Conservation (phyloP, 2,113 vertebrate species). For the Pseudopodoces humilis region DNA sequence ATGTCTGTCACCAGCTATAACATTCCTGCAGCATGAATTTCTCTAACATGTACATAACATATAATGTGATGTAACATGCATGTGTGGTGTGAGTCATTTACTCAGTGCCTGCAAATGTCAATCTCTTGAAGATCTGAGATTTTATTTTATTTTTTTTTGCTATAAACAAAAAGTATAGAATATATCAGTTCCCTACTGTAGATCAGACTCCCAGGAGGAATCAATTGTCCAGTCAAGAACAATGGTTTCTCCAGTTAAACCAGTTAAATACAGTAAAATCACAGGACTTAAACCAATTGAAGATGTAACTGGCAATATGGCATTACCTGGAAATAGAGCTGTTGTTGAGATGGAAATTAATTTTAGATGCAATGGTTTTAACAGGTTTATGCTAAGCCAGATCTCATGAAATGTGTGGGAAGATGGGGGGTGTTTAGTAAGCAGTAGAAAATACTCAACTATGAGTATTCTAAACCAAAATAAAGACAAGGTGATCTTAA, state of each 20-base stretch:
- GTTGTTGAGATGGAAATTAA: background rate
- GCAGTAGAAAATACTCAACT: background rate
- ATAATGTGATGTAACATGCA: too few relatives aligned
- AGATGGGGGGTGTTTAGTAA: background rate
- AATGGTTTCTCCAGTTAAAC: background rate
- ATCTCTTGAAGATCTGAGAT: background rate
- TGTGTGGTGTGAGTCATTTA: background rate
- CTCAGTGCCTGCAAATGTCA: background rate
- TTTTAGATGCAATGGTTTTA: background rate
- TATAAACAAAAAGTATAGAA: background rate
- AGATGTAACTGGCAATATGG: background rate
- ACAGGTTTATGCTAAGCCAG: background rate
- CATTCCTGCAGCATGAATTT: background rate
- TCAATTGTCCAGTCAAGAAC: background rate
- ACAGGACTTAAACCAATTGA: background rate
- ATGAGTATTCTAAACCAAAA: background rate
- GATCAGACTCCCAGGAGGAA: background rate
- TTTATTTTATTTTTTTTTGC: too few relatives aligned
- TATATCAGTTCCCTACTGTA: background rate
- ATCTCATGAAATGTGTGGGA: background rate
- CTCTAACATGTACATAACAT: background rate
- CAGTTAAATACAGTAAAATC: background rate
- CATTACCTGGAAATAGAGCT: background rate
- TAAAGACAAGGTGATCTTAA: background rate
- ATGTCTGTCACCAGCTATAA: rapidly evolving